phyloP scores from a whole-genome alignment of 2,797 vertebrate species.

The Cryptoblepharus egeriae region DNA sequence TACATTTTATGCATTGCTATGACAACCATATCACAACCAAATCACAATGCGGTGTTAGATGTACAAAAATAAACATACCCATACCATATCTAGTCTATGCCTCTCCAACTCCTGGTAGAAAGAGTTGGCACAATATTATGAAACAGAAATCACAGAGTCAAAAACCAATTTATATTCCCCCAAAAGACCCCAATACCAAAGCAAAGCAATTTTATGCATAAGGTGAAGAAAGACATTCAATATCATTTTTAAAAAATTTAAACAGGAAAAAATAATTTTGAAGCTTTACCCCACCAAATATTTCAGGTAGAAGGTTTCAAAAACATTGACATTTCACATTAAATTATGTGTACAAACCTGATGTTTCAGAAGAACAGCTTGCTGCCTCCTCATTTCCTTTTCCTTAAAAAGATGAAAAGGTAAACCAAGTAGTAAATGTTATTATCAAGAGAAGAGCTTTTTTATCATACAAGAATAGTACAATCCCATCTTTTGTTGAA shows the following conservation, averaged over 20 bases:
- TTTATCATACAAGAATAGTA: constrained; percentile 11
- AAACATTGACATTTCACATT: constrained; percentile 42
- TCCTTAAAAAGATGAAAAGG: constrained; percentile 83
- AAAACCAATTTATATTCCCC: constrained; percentile 82
- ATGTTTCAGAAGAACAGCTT: constrained; percentile 92
- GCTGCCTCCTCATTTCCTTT: constrained; percentile 91
- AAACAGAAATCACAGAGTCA: constrained; percentile 92
- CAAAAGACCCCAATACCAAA: constrained; percentile 85
- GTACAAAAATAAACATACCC: constrained; percentile 98
- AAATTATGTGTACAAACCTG: constrained; percentile 82
- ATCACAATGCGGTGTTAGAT: constrained; percentile 95
- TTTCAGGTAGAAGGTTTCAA: constrained; percentile 39
- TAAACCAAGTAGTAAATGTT: constrained; percentile 46
- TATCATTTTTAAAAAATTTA: constrained; percentile 64
- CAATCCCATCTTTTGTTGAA: constrained; percentile 6
- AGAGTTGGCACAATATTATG: constrained; percentile 96
- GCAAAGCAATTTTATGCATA: constrained; percentile 84
- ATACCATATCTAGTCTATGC: constrained; percentile 99
- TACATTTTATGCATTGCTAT: constrained; percentile 98
- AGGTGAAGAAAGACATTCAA: constrained; percentile 68
- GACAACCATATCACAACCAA: constrained; percentile 93
- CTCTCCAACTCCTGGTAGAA: constrained; percentile 99
- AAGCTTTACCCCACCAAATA: constrained; percentile 52
- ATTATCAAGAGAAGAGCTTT: not conserved
- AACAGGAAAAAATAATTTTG: constrained; percentile 39